phyloP scores from a whole-genome alignment of 2,113 vertebrate genomes.

The Pollachius pollachius region DNA sequence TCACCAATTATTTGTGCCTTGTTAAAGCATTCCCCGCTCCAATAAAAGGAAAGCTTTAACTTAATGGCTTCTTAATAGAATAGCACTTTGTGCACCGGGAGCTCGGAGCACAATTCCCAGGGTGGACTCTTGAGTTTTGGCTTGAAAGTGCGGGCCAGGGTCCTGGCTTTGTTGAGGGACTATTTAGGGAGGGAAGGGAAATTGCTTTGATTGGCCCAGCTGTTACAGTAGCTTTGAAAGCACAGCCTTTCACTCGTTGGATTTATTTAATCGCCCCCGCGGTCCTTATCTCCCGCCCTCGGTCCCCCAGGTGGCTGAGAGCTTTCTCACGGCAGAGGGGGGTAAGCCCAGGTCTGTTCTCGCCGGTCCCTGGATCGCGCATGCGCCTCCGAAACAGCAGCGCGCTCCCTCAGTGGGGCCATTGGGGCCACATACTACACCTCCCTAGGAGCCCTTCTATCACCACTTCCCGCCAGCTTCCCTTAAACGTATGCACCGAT shows the following conservation, averaged over 20 bases:
- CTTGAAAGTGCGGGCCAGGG: constrained; percentile 58
- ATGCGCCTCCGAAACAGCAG: not conserved
- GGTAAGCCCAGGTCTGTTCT: constrained; percentile 24
- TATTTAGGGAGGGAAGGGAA: constrained; percentile 65
- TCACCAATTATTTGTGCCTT: constrained; percentile 44
- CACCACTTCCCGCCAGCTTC: too few relatives aligned
- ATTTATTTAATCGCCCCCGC: constrained; percentile 74
- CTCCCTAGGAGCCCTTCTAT: not conserved
- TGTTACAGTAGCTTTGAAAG: constrained; percentile 74
- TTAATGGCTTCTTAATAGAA: constrained; percentile 64
- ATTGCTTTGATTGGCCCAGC: constrained; percentile 77
- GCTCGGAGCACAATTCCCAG: constrained; percentile 68
- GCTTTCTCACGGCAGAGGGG: constrained; percentile 71
- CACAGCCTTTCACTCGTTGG: constrained; percentile 62
- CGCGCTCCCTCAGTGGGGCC: not conserved
- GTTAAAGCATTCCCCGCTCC: constrained; percentile 50
- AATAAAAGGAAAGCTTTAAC: constrained; percentile 68
- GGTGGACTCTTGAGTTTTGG: constrained; percentile 50
- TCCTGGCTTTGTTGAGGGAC: constrained; percentile 65
- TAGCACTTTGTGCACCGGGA: constrained; percentile 69
- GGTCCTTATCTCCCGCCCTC: constrained; percentile 66
- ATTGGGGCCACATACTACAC: not conserved
- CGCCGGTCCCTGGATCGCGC: not conserved
- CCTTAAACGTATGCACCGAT: not conserved
- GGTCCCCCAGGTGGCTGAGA: constrained; percentile 57